Evolutionary conservation across 2,113 vertebrate genomes (phyloP), one percentile per base, ranked within the genome.

Genomic region (Austrofundulus limnaeus): DNA sequence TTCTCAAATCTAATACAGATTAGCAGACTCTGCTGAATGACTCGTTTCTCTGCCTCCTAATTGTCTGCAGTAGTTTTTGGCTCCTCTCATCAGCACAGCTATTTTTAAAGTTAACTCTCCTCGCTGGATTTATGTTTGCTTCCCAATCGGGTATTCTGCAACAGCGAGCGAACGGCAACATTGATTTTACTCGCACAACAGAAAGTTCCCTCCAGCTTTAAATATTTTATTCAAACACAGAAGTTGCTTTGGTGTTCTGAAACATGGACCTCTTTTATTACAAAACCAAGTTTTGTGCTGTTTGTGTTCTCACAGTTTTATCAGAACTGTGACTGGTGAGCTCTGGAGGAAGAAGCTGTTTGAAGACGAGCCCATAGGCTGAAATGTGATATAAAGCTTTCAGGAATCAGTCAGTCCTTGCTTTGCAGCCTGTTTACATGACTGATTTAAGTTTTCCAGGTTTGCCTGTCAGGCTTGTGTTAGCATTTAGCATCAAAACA

Each of bases 21-120:
- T 79, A 82, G 73, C 70, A 45, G 67, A 34, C 63, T 84, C 61
- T 87, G 86, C 85, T 89, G 85, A 89, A 85, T 72, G 23, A 37
- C 43, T 45, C 0, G 12, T 73, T 80, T 78, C 31, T 46, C 19
- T 77, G 60, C 58, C 72, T 71, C 71, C 77, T 71, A 72, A 15
- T 53, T 72, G 80, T 79, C 74, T 87, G 4, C 9, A 34, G 31
- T 10, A 59, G 51, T 73, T 70, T 48, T 69, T 77, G 80, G 71
- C 76, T 85, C 77, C 50, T 47, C 63, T 77, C 68, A 84, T 88
- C 80, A 78, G 77, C 83, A 75, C 70, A 46, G 28, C 51, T 61
- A 80, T 84, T 58, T 56, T 61, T 54, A 52, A 21, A 41, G 50
- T 45, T 24, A 17, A 59, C 43, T 46, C 8, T 5, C 31, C 17